Evolutionary conservation across 2,113 vertebrate genomes (phyloP), one percentile per base, ranked within the genome.

Genomic region (Pelecanoides urinatrix): DNA sequence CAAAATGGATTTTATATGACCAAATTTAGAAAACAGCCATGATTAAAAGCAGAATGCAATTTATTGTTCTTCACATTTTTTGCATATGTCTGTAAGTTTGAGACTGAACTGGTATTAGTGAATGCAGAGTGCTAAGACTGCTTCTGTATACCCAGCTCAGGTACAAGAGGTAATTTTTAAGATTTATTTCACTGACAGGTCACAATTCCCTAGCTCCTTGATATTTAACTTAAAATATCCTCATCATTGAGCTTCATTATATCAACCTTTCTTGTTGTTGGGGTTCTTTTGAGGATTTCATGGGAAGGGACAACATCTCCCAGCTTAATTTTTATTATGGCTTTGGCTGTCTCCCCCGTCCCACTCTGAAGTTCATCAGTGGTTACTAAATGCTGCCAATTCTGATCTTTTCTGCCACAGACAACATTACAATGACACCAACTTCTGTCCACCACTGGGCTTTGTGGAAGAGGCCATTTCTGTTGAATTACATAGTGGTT

Each of bases 21-120:
- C 90, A 53, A 93, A 94, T 77, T 90, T 80, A 94, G 88, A 86
- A 92, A 94, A 63, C 32, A 83, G 36, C 9, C 78, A 55, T 91
- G 72, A 96, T 95, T 96, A 92, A 81, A 96, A 92, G 86, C 96
- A 95, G 88, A 94, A 94, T 53, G 26, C 30, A 56, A 56, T 84
- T 92, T 66, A 80, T 14, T 77, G 26, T 56, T 94, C 68, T 77
- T 80, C 68, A 66, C 59, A 61, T 91, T 93, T 92, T 70, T 58
- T 65, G 70, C 77, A 75, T 55, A 71, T 83, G 86, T 44, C 47
- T 44, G 32, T 20, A 36, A 88, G 38, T 26, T 42, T 75, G 65
- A 78, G n/a, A 56, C 44, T 61, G 65, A 91, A 50, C 6, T 34
- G 30, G 12, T 49, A 58, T 52, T 70, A 36, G 16, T 40, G 47